Conservation (phyloP, 2,113 vertebrate species). For the Ammospiza caudacuta region DNA sequence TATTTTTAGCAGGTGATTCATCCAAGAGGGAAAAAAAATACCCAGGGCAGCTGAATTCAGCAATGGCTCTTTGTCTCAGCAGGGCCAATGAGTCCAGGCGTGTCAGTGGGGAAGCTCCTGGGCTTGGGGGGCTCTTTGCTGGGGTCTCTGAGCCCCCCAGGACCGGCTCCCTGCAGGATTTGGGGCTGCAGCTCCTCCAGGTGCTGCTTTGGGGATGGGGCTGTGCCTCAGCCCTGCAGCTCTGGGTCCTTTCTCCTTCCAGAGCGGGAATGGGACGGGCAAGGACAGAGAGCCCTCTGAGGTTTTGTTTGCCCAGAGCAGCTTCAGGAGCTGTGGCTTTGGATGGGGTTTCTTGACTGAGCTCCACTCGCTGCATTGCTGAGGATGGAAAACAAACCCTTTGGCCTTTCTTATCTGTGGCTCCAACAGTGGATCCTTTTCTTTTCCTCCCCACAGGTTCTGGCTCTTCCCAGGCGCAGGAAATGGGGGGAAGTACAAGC, state of each 20-base stretch:
- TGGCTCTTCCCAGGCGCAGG: not conserved
- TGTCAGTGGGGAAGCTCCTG: not conserved
- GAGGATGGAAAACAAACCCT: not conserved
- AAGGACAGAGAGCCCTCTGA: not conserved
- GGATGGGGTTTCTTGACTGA: not conserved
- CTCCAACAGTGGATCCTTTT: not conserved
- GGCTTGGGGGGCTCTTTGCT: fast-evolving
- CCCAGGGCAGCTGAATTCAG: constrained; percentile 55
- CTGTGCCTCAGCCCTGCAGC: fast-evolving
- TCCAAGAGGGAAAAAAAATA: constrained; percentile 56
- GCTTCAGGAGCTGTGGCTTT: not conserved
- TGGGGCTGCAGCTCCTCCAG: not conserved
- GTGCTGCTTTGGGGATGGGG: not conserved
- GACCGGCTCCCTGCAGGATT: not conserved
- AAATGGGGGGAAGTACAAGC: not conserved
- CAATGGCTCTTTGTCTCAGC: constrained; percentile 49
- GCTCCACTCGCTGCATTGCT: not conserved
- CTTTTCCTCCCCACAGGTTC: not conserved
- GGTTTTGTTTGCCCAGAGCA: not conserved
- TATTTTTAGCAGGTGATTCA: constrained; percentile 70
- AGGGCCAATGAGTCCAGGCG: not conserved
- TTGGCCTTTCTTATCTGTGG: not conserved
- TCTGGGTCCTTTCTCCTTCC: not conserved
- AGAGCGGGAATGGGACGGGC: not conserved
- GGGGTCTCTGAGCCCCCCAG: not conserved